Percentiles rank a stretch among this genome's conserved stretches.
Evolutionary conservation across 2,113 vertebrate genomes (phyloP).

Genomic region (Callopanchax toddi): DNA sequence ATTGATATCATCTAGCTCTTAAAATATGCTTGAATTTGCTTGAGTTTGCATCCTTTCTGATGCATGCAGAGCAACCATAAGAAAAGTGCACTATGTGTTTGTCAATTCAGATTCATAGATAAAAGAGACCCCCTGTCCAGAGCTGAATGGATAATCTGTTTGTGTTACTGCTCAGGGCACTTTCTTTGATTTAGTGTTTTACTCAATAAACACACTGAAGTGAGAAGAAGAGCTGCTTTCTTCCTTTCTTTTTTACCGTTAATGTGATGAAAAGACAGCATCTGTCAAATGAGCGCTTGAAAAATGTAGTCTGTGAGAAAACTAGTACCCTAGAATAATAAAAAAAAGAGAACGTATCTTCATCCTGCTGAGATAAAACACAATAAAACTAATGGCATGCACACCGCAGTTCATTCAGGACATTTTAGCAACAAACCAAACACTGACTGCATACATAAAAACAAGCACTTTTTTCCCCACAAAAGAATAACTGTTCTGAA

Average conservation of each 20-base stretch:
- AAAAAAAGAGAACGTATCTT: slow-evolving; percentile 5
- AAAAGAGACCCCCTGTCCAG: slow-evolving; percentile 48
- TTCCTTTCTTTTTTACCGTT: slow-evolving; percentile 24
- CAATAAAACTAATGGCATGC: background rate
- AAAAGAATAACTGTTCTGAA: slow-evolving; percentile 33
- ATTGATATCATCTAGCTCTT: slow-evolving; percentile 41
- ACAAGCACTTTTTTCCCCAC: slow-evolving; percentile 2
- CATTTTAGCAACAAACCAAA: slow-evolving; percentile 20
- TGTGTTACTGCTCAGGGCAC: slow-evolving; percentile 57
- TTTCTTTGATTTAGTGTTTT: slow-evolving; percentile 67
- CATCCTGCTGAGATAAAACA: slow-evolving; percentile 2
- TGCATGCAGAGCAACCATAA: slow-evolving; percentile 59
- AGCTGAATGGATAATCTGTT: slow-evolving; percentile 69
- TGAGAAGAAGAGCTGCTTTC: slow-evolving; percentile 38
- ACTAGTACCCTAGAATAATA: slow-evolving; percentile 14
- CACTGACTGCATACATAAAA: background rate
- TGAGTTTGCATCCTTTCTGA: slow-evolving; percentile 50
- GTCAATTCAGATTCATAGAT: slow-evolving; percentile 62
- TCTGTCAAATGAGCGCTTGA: slow-evolving; percentile 42
- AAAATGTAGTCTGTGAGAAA: slow-evolving; percentile 32
- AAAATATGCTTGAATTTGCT: slow-evolving; percentile 43
- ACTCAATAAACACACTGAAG: slow-evolving; percentile 54
- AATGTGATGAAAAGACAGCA: slow-evolving; percentile 47
- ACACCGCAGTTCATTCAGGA: slow-evolving; percentile 11
- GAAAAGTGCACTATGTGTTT: slow-evolving; percentile 48